A percentile compares a stretch with the other conserved stretches of the same genome.
These are phyloP conservation scores for Rhynchopsitta pachyrhyncha DNA, from an alignment of 2,113 vertebrate species.

Conservation along the genomic window DNA sequence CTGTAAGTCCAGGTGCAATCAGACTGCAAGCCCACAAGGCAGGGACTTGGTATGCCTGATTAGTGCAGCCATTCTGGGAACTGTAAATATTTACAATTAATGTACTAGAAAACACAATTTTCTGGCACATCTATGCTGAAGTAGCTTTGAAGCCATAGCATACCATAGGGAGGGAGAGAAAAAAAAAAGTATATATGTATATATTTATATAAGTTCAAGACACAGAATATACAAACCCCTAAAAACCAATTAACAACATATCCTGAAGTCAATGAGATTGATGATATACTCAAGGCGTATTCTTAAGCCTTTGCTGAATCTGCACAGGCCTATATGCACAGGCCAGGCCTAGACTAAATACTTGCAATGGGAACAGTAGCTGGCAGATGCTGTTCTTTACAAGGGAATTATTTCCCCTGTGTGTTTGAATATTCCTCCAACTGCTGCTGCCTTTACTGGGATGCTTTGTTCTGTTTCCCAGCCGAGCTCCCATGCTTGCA, in stretches of 20 bases:
- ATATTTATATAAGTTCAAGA: neutral
- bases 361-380: neutral
- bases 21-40: neutral
- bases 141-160: neutral
- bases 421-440: slow-evolving; percentile 65
- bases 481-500: neutral
- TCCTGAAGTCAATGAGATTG: neutral
- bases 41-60: neutral
- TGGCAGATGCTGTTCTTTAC: slow-evolving; percentile 6
- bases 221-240: neutral
- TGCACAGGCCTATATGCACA: neutral
- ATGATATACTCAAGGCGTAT: neutral
- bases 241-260: neutral
- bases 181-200: neutral
- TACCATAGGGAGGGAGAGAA: neutral
- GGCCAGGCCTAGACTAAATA: neutral
- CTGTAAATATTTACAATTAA: neutral
- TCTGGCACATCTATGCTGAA: neutral
- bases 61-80: neutral
- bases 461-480: slow-evolving; percentile 66
- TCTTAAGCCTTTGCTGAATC: neutral
- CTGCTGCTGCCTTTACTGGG: slow-evolving; percentile 53
- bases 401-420: slow-evolving; percentile 51
- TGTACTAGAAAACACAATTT: neutral
- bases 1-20: neutral